phyloP scores from a whole-genome alignment of 1,140 invertebrate genomes.

The Achatina immaculata region DNA sequence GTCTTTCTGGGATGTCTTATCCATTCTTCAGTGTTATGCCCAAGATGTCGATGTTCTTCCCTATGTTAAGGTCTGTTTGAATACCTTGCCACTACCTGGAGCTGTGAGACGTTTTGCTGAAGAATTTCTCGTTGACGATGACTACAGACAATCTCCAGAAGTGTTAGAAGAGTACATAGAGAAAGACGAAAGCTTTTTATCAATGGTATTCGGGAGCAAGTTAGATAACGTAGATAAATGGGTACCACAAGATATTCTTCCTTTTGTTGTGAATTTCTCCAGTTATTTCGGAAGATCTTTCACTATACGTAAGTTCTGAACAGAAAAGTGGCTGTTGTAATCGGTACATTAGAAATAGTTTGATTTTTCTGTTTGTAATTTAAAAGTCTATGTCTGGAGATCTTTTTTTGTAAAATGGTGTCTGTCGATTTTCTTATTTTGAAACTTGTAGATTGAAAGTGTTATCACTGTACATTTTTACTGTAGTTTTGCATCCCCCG shows the following conservation, averaged over 20 bases:
- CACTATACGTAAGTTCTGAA: not conserved
- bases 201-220: not conserved
- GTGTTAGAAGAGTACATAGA: not conserved
- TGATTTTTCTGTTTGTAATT: too few relatives aligned
- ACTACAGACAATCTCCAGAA: not conserved
- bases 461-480: too few relatives aligned
- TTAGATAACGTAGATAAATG: not conserved
- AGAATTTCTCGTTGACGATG: not conserved
- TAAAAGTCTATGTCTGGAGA: too few relatives aligned
- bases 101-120: slow-evolving; percentile 19
- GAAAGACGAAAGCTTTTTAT: slow-evolving; percentile 4
- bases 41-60: not conserved
- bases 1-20: not conserved
- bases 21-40: slow-evolving; percentile 8
- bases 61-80: slow-evolving; percentile 8
- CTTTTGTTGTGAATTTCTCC: not conserved
- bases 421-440: too few relatives aligned
- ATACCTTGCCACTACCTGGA: not conserved
- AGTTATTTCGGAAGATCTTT: slow-evolving; percentile 14
- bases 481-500: too few relatives aligned
- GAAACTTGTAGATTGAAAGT: too few relatives aligned
- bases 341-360: too few relatives aligned
- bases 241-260: not conserved
- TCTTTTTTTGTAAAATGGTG: too few relatives aligned
- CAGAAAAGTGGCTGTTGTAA: too few relatives aligned